A percentile compares a stretch with the other conserved stretches of the same genome.
phyloP scores from a whole-genome alignment of 2,888 invertebrate genomes.

The Neoscelio sp. region DNA sequence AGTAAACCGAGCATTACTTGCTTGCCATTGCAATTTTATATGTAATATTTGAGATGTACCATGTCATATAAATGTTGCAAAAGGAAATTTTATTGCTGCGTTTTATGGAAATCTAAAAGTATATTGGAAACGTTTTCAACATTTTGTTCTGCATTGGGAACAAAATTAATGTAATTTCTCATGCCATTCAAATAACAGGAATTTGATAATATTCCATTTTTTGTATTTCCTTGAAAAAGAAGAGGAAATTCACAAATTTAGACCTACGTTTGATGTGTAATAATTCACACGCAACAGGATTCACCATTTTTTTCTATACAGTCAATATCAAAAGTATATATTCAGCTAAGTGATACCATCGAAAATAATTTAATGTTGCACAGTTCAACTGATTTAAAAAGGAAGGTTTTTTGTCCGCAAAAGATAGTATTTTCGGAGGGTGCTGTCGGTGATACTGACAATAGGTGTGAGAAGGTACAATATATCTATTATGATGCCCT shows the following conservation, averaged over 20 bases:
- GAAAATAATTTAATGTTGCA: constrained; percentile 51
- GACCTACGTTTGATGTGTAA: constrained; percentile 7
- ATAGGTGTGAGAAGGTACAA: constrained; percentile 61
- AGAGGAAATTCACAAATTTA: too few relatives aligned
- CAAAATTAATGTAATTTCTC: constrained; percentile 2
- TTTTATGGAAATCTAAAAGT: constrained; percentile 15
- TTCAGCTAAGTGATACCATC: constrained; percentile 30
- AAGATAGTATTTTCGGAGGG: constrained; percentile 53
- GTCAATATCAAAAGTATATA: constrained; percentile 21
- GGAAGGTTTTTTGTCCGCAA: constrained; percentile 28
- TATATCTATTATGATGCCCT: constrained; percentile 54
- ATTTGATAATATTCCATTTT: too few relatives aligned
- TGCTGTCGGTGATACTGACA: constrained; percentile 50
- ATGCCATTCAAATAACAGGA: too few relatives aligned
- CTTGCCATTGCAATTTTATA: constrained; percentile 32
- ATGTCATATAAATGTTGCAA: constrained; percentile 36
- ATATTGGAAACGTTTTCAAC: too few relatives aligned
- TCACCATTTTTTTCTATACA: constrained; percentile 15
- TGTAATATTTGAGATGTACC: constrained; percentile 24
- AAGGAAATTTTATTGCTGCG: constrained; percentile 5
- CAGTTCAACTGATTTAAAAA: constrained; percentile 55
- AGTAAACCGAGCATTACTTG: constrained; percentile 14
- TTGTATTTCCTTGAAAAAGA: too few relatives aligned
- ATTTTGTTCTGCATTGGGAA: not conserved
- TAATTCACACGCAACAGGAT: constrained; percentile 19